These are phyloP conservation scores for Diplolepis rosae DNA, from an alignment of 2,888 invertebrate species.

Conservation along the genomic window DNA sequence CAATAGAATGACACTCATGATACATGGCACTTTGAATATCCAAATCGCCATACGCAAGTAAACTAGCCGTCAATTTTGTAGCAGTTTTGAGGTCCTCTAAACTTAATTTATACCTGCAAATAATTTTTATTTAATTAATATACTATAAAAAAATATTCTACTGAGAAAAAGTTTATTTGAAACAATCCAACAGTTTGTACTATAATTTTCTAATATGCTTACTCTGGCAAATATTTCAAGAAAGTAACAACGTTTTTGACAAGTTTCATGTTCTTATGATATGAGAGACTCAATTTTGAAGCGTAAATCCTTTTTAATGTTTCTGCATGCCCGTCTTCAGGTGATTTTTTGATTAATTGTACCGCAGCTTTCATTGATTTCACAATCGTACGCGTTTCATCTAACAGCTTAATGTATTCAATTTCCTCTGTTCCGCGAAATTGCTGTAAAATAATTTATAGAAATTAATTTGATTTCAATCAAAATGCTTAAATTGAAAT, in stretches of 20 bases:
- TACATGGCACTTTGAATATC: slow-evolving; percentile 78
- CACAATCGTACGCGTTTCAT: slow-evolving; percentile 72
- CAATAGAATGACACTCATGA: slow-evolving; percentile 75
- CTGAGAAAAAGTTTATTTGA: no score
- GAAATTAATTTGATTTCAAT: slow-evolving; percentile 19
- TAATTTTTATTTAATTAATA: background rate
- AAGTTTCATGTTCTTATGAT: slow-evolving; percentile 77
- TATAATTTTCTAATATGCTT: slow-evolving; percentile 35
- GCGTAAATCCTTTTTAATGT: slow-evolving; percentile 75
- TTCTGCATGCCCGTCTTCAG: slow-evolving; percentile 60
- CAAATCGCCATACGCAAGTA: slow-evolving; percentile 77
- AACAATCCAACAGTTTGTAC: no score
- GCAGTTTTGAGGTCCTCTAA: slow-evolving; percentile 55
- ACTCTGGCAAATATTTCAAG: slow-evolving; percentile 67
- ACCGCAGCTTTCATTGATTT: slow-evolving; percentile 74
- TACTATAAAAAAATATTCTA: no score
- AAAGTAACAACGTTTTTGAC: slow-evolving; percentile 75
- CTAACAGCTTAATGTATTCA: slow-evolving; percentile 70
- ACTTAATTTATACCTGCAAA: slow-evolving; percentile 51
- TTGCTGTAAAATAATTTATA: slow-evolving; percentile 64
- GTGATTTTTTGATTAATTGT: slow-evolving; percentile 55
- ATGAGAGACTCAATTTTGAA: slow-evolving; percentile 77
- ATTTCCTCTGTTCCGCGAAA: slow-evolving; percentile 69
- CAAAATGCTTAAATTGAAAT: background rate
- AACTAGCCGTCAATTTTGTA: slow-evolving; percentile 72